Conservation (phyloP, 2,113 vertebrate genomes). For the Butorides virescens region DNA sequence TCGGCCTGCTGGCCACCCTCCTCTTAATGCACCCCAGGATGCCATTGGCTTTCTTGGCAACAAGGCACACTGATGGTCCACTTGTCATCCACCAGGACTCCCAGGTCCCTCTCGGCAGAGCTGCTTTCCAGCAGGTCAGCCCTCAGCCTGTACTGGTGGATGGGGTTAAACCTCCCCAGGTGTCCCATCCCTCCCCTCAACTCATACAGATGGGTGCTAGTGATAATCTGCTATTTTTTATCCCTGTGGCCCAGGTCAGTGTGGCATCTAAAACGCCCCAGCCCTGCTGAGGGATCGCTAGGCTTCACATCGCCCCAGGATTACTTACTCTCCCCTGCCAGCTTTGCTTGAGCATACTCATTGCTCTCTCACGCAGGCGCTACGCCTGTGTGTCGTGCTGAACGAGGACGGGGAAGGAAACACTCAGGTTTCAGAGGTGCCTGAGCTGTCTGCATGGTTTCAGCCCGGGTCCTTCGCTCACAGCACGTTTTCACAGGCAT, state of each 20-base stretch:
- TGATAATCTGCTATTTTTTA: not conserved
- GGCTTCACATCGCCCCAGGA: not conserved
- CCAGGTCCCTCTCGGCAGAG: too few relatives aligned
- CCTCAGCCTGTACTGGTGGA: too few relatives aligned
- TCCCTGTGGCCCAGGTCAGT: not conserved
- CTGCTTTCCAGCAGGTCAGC: too few relatives aligned
- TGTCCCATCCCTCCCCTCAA: not conserved
- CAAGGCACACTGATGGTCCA: too few relatives aligned
- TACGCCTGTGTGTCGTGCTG: too few relatives aligned
- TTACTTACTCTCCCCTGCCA: not conserved
- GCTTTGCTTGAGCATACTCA: not conserved
- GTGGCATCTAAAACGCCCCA: not conserved
- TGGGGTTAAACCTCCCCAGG: too few relatives aligned
- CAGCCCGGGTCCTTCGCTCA: not conserved
- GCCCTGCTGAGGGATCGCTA: not conserved
- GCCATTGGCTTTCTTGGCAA: too few relatives aligned
- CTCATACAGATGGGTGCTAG: not conserved
- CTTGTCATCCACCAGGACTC: too few relatives aligned
- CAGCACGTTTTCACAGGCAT: not conserved
- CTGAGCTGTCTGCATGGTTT: not conserved
- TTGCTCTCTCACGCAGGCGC: accelerated
- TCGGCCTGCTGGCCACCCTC: too few relatives aligned
- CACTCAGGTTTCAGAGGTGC: not conserved
- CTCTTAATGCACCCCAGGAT: too few relatives aligned
- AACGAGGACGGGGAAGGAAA: not conserved